Conservation (phyloP, 2,113 vertebrate genomes). For the Myotis davidii region DNA sequence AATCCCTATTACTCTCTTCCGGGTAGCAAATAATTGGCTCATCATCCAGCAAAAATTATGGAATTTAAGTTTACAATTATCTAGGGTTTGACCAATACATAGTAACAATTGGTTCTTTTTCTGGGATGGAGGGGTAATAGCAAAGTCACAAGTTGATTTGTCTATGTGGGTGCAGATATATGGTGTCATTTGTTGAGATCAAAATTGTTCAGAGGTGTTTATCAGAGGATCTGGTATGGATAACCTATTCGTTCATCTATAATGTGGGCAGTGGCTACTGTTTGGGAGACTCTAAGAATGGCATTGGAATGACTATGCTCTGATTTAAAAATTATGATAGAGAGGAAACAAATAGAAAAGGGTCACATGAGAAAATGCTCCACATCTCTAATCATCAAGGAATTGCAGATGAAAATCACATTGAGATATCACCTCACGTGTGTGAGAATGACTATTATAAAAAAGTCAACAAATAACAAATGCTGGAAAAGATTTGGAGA, state of each 20-base stretch:
- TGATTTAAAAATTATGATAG: neutral
- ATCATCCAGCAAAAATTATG: conserved; percentile 5
- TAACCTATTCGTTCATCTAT: neutral
- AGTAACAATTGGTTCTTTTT: neutral
- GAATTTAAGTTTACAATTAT: conserved; percentile 25
- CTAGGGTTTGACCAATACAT: neutral
- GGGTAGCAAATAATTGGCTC: neutral
- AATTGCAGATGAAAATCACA: neutral
- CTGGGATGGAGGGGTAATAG: neutral
- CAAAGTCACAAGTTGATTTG: neutral
- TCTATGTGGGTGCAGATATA: neutral
- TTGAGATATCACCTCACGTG: neutral
- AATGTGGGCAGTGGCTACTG: neutral
- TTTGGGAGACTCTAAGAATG: conserved; percentile 13
- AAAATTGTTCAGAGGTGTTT: neutral
- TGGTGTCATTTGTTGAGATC: neutral
- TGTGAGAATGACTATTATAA: neutral
- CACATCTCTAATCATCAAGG: neutral
- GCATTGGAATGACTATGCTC: neutral
- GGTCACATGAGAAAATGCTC: neutral
- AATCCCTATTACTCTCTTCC: neutral
- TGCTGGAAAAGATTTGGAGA: neutral
- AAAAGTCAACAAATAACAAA: neutral
- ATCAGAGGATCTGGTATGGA: neutral
- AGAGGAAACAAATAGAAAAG: neutral